These are phyloP conservation scores for Heliconius eleuchia DNA, from an alignment of 1,140 invertebrate genomes.

Conservation along the genomic window DNA sequence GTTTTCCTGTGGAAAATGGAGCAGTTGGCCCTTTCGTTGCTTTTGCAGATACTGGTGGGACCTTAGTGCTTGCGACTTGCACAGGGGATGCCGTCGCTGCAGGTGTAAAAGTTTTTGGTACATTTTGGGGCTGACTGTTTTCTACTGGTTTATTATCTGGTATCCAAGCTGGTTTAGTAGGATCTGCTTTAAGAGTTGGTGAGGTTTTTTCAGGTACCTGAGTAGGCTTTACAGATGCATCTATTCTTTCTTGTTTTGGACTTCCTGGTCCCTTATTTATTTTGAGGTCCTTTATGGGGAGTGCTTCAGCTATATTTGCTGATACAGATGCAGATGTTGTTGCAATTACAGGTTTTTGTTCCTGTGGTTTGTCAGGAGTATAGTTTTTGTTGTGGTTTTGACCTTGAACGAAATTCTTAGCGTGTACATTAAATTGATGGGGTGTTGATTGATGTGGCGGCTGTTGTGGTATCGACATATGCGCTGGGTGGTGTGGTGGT, in stretches of 20 bases:
- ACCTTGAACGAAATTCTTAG: constrained; percentile 77
- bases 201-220: constrained; percentile 56
- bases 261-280: constrained; percentile 69
- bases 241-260: constrained; percentile 62
- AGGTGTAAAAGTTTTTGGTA: constrained; percentile 56
- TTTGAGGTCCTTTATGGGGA: constrained; percentile 79
- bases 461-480: constrained; percentile 58
- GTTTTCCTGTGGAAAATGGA: constrained; percentile 69
- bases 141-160: constrained; percentile 56
- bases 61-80: constrained; percentile 50
- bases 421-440: constrained; percentile 79
- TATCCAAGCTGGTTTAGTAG: constrained; percentile 65
- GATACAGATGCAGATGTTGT: constrained; percentile 41
- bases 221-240: constrained; percentile 50
- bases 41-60: constrained; percentile 57
- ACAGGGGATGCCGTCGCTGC: constrained; percentile 41
- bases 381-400: constrained; percentile 68
- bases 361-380: constrained; percentile 62
- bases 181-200: constrained; percentile 59
- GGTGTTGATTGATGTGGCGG: constrained; percentile 59
- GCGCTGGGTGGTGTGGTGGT: constrained; percentile 60
- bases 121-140: constrained; percentile 40
- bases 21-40: constrained; percentile 62
- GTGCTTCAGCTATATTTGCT: constrained; percentile 51
- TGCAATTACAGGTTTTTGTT: constrained; percentile 51